Conservation (phyloP, 2,113 vertebrate species). For the Lepus timidus region DNA sequence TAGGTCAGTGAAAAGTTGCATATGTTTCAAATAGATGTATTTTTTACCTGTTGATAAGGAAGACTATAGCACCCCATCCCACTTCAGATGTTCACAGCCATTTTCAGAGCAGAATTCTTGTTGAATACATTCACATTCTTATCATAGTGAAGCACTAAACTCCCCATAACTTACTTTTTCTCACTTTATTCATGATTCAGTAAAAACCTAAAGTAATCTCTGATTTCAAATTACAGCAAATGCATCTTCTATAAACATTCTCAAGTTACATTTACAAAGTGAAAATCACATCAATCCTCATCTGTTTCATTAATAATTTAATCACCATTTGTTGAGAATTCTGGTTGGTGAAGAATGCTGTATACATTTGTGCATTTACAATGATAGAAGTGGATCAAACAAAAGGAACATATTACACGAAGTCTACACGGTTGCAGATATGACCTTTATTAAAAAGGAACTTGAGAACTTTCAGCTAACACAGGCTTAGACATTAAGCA, state of each 20-base stretch:
- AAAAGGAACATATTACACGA: not conserved
- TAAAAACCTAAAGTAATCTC: not conserved
- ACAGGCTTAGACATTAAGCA: not conserved
- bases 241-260: not conserved
- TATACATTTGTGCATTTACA: not conserved
- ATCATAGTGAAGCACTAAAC: not conserved
- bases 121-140: not conserved
- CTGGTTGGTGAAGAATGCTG: not conserved
- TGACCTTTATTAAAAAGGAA: not conserved
- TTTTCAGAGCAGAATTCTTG: not conserved
- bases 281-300: not conserved
- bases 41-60: not conserved
- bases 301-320: not conserved
- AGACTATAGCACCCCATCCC: not conserved
- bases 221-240: not conserved
- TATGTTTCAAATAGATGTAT: not conserved
- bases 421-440: not conserved
- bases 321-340: not conserved
- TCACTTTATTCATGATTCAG: not conserved
- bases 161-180: not conserved
- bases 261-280: slow-evolving; percentile 18
- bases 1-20: not conserved
- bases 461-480: not conserved
- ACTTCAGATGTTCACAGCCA: not conserved
- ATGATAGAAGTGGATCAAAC: not conserved